Base-by-base conservation (phyloP, 2,888 invertebrate genomes). In the Dicycla oo region DNA sequence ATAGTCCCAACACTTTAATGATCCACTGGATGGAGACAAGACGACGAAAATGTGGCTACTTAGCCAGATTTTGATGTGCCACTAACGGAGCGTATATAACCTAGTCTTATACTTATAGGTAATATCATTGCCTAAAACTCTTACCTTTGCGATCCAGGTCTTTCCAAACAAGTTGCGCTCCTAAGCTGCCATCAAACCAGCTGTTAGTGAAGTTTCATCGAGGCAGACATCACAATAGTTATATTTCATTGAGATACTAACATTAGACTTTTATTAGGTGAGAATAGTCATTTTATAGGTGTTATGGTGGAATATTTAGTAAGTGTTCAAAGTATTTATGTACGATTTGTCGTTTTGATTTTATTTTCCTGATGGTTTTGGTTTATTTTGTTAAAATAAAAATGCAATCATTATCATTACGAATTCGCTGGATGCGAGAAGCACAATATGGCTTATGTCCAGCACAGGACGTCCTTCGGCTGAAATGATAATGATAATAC, bases 131-230 rank as follows among this genome's bases (percentile, higher is more conserved):
- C 45, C 13, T 45, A 15, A 51, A 45, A n/a, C 49, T 26, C 43
- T 40, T 45, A 5, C 20, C 30, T 62, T 20, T 30, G 20, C 30
- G 18, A 62, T 69, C 56, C 45, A 57, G 72, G 78, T 61, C 40
- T 5, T 40, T 0, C 18, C 47, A 1, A 49, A 63, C 57, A 73
- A 78, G 26, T 63, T 45, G 38, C 30, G 38, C 23, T 62, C 20
- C 15, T 57, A 53, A 78, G n/a, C 73, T 62, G 13, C 15, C 63
- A 78, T 73, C 43, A 45, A 53, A 30, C 4, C n/a, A 45, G 20
- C 20, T 51, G 51, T 69, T n/a, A 56, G 49, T 34, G 10, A 69
- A 78, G 73, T 73, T 69, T 38, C 43, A 65, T 61, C 47, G 40
- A 11, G 15, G 34, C 40, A 62, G 64, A 68, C 26, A 63, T 47